Evolutionary conservation across 2,113 vertebrate genomes (phyloP).

Genomic region (Rhizomys pruinosus): DNA sequence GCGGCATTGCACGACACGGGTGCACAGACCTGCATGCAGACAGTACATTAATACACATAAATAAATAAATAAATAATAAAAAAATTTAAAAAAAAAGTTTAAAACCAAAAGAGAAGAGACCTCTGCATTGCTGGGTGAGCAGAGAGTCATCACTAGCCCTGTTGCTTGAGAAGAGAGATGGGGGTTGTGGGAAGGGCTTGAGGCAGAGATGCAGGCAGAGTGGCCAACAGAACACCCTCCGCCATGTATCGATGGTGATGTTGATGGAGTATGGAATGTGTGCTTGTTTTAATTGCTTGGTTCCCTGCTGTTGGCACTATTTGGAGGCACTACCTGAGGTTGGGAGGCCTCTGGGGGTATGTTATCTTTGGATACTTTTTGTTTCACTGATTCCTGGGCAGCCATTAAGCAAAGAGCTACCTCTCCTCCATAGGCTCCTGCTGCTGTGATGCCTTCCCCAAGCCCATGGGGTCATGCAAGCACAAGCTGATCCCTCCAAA

Average conservation of each 20-base stretch:
- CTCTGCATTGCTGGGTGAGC: neutral
- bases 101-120: neutral
- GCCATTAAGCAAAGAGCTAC: neutral
- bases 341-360: no score
- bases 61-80: no score
- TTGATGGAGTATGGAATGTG: no score
- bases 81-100: no score
- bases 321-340: no score
- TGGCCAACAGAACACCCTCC: neutral
- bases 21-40: no score
- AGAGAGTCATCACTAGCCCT: fast-evolving
- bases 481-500: neutral
- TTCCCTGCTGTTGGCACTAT: no score
- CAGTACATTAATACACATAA: no score
- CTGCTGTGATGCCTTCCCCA: neutral
- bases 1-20: no score
- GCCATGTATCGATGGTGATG: neutral
- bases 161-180: neutral
- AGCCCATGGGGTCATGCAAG: neutral
- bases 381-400: no score
- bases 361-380: no score
- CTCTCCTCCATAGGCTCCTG: neutral
- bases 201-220: neutral
- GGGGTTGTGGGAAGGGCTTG: neutral
- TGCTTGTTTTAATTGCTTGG: no score